phyloP scores from a whole-genome alignment of 1,140 invertebrate genomes.

The Saccostrea cuccullata region DNA sequence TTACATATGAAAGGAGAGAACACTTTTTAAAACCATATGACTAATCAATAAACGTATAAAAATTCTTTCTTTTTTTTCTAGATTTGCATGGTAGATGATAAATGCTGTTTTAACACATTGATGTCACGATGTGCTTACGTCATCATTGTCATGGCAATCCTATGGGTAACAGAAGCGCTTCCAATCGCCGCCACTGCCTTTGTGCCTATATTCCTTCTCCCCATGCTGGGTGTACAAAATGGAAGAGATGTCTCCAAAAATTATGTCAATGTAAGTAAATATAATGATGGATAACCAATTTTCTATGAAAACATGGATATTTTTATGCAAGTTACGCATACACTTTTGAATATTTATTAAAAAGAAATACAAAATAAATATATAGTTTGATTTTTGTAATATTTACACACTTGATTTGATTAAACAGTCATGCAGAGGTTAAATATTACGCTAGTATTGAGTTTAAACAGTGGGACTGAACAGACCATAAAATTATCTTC shows the following conservation, averaged over 20 bases:
- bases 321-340: too few relatives aligned
- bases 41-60: neutral
- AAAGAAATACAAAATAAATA: too few relatives aligned
- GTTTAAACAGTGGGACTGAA: too few relatives aligned
- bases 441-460: too few relatives aligned
- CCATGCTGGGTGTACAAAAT: slow-evolving; percentile 73
- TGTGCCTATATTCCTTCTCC: slow-evolving; percentile 78
- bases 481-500: too few relatives aligned
- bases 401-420: too few relatives aligned
- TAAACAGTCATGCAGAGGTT: too few relatives aligned
- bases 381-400: too few relatives aligned
- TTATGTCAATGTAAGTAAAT: slow-evolving; percentile 60
- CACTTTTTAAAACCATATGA: neutral
- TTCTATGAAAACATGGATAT: too few relatives aligned
- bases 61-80: neutral
- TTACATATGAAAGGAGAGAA: neutral
- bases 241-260: slow-evolving; percentile 65
- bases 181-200: slow-evolving; percentile 79
- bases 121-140: slow-evolving; percentile 84
- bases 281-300: too few relatives aligned
- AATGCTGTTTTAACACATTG: slow-evolving; percentile 28
- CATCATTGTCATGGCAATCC: slow-evolving; percentile 88
- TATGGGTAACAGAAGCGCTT: slow-evolving; percentile 79
- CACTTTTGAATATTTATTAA: too few relatives aligned
- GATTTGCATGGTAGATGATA: neutral